Base-by-base conservation (phyloP, 2,888 invertebrate genomes). In the Amphipoea lucens region DNA sequence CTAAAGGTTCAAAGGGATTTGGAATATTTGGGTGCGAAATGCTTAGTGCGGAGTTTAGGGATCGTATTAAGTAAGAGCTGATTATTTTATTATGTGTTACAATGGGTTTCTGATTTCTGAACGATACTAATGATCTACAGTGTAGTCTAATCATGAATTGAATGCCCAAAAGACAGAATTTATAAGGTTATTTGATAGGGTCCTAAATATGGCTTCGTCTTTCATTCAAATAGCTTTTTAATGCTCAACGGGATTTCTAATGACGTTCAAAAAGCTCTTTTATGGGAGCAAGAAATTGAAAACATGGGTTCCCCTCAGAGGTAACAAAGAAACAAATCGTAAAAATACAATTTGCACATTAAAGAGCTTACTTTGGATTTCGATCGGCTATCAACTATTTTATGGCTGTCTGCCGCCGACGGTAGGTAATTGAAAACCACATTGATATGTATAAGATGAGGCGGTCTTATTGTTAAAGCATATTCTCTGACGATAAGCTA, bases 311-410 rank as follows among this genome's bases (percentile, higher is more conserved):
- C 79, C 60, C n/a, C 54, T 76, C n/a, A 42, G 48, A 89, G 76
- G 70, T 79, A 82, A 82, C 76, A 82, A 80, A 73, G 74, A 76
- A 79, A 68, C 60, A 74, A 84, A 80, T 78, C 76, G 82, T 81
- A 83, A 83, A 83, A 84, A 77, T 75, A 83, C 78, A 82, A 80
- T 88, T 87, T 83, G 68, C 75, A 80, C 77, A 79, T 82, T 79
- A 83, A 81, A 82, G 74, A 76, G 71, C 68, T 79, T 83, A 70
- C 74, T 76, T 78, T 71, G 70, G 78, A 82, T 83, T 88, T 80
- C 63, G 45, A 79, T 72, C 14, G 36, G 68, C 79, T 72, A 85
- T 78, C 54, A 87, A 79, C 67, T 42, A 71, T 69, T 85, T 87
- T 78, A 85, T 73, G 29, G 63, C 20, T 45, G 79, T 73, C 78